phyloP scores from a whole-genome alignment of 2,888 invertebrate genomes.

The Creontiades dilutus region DNA sequence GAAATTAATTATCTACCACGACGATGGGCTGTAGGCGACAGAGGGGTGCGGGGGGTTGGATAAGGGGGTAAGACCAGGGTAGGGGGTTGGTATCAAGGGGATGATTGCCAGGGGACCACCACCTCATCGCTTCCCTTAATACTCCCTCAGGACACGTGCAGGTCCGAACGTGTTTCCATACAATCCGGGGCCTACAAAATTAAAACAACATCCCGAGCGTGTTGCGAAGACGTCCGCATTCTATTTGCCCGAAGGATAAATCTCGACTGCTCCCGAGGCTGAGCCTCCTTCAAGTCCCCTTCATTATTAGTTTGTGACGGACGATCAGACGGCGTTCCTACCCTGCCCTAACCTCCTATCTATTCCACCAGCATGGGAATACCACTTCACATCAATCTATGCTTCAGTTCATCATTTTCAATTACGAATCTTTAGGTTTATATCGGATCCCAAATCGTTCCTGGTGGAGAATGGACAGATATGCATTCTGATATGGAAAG shows the following conservation, averaged over 20 bases:
- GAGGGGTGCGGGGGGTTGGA: background rate
- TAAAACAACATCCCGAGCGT: conserved; percentile 49
- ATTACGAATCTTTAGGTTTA: too few species aligned
- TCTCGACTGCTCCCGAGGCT: conserved; percentile 22
- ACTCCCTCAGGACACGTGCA: conserved; percentile 53
- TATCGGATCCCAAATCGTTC: too few species aligned
- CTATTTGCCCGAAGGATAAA: conserved; percentile 53
- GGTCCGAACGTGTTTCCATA: conserved; percentile 49
- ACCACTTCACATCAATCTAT: too few species aligned
- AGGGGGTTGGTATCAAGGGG: conserved; percentile 17
- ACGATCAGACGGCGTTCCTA: background rate
- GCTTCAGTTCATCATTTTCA: too few species aligned
- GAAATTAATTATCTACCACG: conserved; percentile 56
- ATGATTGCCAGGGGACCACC: conserved; percentile 52
- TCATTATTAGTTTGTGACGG: conserved; percentile 13
- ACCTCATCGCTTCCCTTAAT: conserved; percentile 51
- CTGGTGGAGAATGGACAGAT: too few species aligned
- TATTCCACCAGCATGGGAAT: background rate
- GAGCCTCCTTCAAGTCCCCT: conserved; percentile 7
- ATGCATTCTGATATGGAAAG: too few species aligned
- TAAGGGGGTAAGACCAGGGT: background rate
- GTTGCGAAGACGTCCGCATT: conserved; percentile 16
- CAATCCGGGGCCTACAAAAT: conserved; percentile 53
- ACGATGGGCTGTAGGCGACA: background rate
- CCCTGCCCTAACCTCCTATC: background rate